Evolutionary conservation across 1,140 invertebrate species (phyloP), one percentile per base, ranked within the genome.

Genomic region (Araneus ventricosus): DNA sequence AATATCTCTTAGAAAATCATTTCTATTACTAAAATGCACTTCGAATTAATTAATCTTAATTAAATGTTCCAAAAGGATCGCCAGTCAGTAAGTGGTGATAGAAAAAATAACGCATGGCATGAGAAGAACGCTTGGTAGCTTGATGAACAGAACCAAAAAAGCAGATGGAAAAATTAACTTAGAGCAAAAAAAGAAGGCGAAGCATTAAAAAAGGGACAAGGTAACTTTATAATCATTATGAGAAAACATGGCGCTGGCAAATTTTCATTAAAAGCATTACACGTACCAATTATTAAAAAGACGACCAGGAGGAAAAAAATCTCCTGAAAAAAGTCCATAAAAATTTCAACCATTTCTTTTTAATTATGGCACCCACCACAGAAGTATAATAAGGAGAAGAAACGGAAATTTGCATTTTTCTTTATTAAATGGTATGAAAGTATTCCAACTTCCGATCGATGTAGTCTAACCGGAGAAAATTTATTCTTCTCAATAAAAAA

Each of bases 401-500:
- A 82, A 75, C 67, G 17, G 67, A 63, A 88, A 88, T 88, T 88
- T 88, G 86, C 86, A 88, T 88, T 67, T 88, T 59, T 70, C 61
- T 88, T 88, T 88, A 88, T 88, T 70, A 88, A 88, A 70, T 34
- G 86, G 30, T 7, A 67, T 88, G n/a, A 88, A 82, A 41, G 80
- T 41, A 24, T 45, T 82, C 37, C 80, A 37, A 75, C 67, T 34
- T 75, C 34, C 67, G 67, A 75, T 75, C 41, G 34, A 52, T 79
- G 37, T 92, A 70, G 90, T 75, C 67, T 86, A 39, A 61, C 82
- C n/a, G 22, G 30, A 75, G 41, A 34, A 93, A 93, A 93, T 93
- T 87, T 93, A 93, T 93, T 93, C 91, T 37, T 52, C 67, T 27
- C 91, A 80, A 87, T 80, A 79, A 82, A 87, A 87, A 17, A 75